phyloP scores from a whole-genome alignment of 1,140 invertebrate species.

The Papilio helenus region DNA sequence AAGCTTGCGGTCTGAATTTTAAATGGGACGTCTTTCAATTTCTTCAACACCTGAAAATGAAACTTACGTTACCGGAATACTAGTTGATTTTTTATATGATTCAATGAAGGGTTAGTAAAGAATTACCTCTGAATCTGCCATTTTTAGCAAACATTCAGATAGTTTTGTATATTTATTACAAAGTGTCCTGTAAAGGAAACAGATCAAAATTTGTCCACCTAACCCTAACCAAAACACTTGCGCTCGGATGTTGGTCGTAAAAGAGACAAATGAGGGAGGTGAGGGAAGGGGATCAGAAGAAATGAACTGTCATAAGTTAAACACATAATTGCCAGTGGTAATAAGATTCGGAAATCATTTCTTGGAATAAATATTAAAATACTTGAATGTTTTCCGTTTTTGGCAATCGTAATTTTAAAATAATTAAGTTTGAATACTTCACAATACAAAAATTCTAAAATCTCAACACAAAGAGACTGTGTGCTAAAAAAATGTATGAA shows the following conservation, averaged over 20 bases:
- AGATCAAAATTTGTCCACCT: constrained; percentile 42
- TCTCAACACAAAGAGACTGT: too few relatives aligned
- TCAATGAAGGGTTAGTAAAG: background rate
- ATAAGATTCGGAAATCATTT: background rate
- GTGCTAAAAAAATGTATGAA: too few relatives aligned
- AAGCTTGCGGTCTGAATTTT: constrained; percentile 90
- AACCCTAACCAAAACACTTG: constrained; percentile 23
- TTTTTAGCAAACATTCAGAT: constrained; percentile 70
- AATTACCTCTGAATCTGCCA: constrained; percentile 79
- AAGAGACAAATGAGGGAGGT: background rate
- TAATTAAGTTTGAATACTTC: too few relatives aligned
- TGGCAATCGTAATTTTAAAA: too few relatives aligned
- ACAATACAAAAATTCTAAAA: too few relatives aligned
- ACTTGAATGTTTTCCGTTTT: too few relatives aligned
- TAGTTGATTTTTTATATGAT: background rate
- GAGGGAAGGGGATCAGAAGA: constrained; percentile 44
- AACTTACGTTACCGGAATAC: constrained; percentile 46
- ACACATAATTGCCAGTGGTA: constrained; percentile 28
- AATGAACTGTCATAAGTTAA: constrained; percentile 44
- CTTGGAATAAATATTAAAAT: too few relatives aligned
- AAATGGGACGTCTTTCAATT: constrained; percentile 91
- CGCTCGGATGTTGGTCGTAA: background rate
- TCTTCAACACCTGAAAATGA: constrained; percentile 86
- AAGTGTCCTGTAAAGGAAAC: constrained; percentile 47
- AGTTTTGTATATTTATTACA: constrained; percentile 46